Conservation (phyloP, 2,113 vertebrate genomes). For the Anseranas semipalmata region DNA sequence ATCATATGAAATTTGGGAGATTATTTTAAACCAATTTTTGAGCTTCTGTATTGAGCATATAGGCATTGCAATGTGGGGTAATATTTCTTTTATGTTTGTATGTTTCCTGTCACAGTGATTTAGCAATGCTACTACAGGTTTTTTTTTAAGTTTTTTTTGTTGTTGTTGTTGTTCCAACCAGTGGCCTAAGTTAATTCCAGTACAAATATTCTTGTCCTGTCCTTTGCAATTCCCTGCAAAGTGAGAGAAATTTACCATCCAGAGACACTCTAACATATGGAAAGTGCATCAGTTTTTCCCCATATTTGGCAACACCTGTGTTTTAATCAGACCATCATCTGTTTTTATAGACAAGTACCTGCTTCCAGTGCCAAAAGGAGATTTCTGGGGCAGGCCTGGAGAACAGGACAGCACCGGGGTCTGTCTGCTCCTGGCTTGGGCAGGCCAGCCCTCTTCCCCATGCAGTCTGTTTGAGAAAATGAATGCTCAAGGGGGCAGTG, state of each 20-base stretch:
- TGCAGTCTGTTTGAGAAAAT: background rate
- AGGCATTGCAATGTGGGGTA: background rate
- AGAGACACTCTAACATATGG: background rate
- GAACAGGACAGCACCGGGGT: background rate
- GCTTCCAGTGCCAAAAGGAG: background rate
- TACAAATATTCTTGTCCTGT: background rate
- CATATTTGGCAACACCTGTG: background rate
- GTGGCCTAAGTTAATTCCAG: background rate
- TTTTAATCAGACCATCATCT: background rate
- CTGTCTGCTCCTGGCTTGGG: background rate
- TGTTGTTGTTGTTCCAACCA: background rate
- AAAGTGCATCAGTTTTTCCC: background rate
- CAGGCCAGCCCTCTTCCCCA: background rate
- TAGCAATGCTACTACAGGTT: background rate
- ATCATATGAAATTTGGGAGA: background rate
- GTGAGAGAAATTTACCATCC: background rate
- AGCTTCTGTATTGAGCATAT: rapidly evolving
- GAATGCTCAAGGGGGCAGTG: background rate
- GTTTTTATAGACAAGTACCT: background rate
- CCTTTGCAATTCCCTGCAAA: background rate
- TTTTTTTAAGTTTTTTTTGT: background rate
- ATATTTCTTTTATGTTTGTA: background rate
- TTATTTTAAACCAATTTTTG: background rate
- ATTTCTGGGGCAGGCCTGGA: background rate
- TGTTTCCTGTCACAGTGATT: background rate